A percentile compares a stretch with the other conserved stretches of the same genome.
Evolutionary conservation across 2,113 vertebrate genomes (phyloP).

Genomic region (Menidia beryllina): DNA sequence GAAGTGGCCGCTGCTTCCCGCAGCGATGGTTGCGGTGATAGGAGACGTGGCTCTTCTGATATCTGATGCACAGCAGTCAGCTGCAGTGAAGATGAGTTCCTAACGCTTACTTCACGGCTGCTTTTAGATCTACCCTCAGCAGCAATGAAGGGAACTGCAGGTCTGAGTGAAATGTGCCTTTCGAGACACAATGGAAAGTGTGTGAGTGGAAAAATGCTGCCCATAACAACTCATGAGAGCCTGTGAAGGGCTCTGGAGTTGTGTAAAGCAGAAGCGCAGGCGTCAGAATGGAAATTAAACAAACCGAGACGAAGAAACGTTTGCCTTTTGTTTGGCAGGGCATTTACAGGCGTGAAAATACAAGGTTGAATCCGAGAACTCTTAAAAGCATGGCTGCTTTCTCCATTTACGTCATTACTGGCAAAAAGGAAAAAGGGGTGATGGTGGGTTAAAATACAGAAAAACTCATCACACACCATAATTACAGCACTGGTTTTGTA

Average conservation of each 20-base stretch:
- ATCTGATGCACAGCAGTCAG: too few relatives aligned
- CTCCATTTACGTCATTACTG: constrained; percentile 2
- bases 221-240: background rate
- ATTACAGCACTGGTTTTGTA: constrained; percentile 9
- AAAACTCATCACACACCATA: constrained; percentile 12
- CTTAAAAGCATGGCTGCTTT: background rate
- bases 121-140: background rate
- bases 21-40: too few relatives aligned
- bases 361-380: background rate
- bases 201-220: background rate
- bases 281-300: background rate
- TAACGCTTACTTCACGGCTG: background rate
- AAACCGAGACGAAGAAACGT: background rate
- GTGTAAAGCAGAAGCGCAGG: background rate
- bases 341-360: background rate
- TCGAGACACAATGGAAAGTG: background rate
- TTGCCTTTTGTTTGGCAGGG: background rate
- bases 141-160: background rate
- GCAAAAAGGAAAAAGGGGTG: constrained; percentile 6
- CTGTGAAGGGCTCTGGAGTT: background rate
- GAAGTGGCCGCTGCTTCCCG: too few relatives aligned
- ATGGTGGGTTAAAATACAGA: too few relatives aligned
- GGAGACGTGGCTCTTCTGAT: too few relatives aligned
- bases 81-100: background rate
- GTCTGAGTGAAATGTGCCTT: background rate